Conservation (phyloP, 2,888 invertebrate genomes). For the Lampropteryx suffumata region DNA sequence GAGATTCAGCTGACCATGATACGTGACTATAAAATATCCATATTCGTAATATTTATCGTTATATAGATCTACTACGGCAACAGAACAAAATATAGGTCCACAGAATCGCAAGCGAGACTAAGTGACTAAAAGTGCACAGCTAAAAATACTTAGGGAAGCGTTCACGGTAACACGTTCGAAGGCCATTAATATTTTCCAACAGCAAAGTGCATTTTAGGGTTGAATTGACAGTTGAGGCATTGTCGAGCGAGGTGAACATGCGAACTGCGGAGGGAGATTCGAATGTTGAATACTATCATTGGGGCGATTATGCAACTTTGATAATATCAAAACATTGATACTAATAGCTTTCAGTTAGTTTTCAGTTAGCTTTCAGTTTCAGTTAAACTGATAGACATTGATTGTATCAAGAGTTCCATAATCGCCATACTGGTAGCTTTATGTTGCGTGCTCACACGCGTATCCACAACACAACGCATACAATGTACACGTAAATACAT, state of each 20-base stretch:
- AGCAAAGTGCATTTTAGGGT: constrained; percentile 51
- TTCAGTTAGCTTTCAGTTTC: too few relatives aligned
- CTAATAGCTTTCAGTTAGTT: too few relatives aligned
- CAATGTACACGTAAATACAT: constrained; percentile 74
- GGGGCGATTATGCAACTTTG: too few relatives aligned
- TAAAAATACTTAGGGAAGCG: constrained; percentile 30
- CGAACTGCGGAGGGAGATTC: constrained; percentile 51
- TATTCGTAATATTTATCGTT: constrained; percentile 14
- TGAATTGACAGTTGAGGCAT: constrained; percentile 54
- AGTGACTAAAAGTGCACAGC: constrained; percentile 35
- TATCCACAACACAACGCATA: constrained; percentile 64
- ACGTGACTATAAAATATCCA: constrained; percentile 55
- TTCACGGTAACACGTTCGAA: constrained; percentile 40
- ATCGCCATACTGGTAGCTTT: constrained; percentile 18
- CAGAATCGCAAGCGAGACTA: constrained; percentile 12
- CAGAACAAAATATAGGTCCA: too few relatives aligned
- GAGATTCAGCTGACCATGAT: constrained; percentile 61
- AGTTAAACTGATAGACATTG: too few relatives aligned
- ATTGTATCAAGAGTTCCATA: neutral
- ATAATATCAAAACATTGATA: too few relatives aligned
- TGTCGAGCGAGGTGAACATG: constrained; percentile 46
- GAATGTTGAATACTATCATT: constrained; percentile 17
- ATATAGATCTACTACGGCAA: constrained; percentile 11
- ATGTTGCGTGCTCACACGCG: constrained; percentile 66
- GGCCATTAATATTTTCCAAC: constrained; percentile 50